Evolutionary conservation across 2,113 vertebrate genomes (phyloP).

Genomic region (Oryzias melastigma): DNA sequence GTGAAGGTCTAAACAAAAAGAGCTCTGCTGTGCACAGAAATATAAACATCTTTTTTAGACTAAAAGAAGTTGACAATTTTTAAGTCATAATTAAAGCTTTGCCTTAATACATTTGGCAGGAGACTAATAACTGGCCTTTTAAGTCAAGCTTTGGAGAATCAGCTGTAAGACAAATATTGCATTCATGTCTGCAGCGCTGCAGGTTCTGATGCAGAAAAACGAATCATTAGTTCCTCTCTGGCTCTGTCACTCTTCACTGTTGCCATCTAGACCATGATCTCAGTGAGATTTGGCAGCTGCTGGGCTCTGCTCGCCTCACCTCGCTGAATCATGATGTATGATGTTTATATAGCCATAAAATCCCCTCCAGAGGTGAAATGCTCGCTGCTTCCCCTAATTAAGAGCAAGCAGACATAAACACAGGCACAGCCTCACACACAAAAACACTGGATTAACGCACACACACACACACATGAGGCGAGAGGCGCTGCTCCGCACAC

Average conservation of each 20-base stretch:
- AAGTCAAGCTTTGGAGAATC: not conserved
- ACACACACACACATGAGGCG: not conserved
- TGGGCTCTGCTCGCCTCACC: slow-evolving; percentile 38
- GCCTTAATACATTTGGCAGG: too few species aligned
- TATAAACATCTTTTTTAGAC: too few species aligned
- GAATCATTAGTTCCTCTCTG: slow-evolving; percentile 32
- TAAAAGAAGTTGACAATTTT: too few species aligned
- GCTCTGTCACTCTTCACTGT: slow-evolving; percentile 41
- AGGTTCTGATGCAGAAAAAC: slow-evolving; percentile 32
- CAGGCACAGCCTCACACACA: slow-evolving; percentile 18
- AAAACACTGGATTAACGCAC: slow-evolving; percentile 1
- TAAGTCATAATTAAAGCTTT: too few species aligned
- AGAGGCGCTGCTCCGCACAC: slow-evolving; percentile 4
- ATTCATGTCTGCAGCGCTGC: slow-evolving; percentile 1
- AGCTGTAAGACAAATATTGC: not conserved
- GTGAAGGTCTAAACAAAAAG: too few species aligned
- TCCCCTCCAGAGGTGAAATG: slow-evolving; percentile 56
- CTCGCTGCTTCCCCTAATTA: slow-evolving; percentile 64
- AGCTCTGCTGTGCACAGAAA: too few species aligned
- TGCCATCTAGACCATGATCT: slow-evolving; percentile 46
- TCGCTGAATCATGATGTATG: slow-evolving; percentile 69
- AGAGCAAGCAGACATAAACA: slow-evolving; percentile 52
- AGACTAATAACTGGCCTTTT: not conserved
- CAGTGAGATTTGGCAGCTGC: slow-evolving; percentile 56
- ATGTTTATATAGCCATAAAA: slow-evolving; percentile 64